Evolutionary conservation across 2,113 vertebrate species (phyloP), one percentile per base, ranked within the genome.

Genomic region (Speoplatyrhinus poulsoni): DNA sequence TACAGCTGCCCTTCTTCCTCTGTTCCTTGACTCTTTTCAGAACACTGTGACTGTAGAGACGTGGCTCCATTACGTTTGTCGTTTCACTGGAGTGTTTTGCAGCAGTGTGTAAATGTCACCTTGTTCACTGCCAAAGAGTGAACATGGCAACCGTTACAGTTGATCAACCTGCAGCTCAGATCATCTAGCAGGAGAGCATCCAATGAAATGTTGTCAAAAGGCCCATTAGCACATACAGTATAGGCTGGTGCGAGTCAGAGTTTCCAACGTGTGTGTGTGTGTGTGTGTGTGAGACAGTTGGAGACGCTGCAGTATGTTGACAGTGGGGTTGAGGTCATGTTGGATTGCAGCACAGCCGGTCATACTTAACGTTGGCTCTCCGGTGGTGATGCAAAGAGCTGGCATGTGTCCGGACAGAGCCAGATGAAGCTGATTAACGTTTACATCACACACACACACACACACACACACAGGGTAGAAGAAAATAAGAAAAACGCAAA

Each of bases 371-470:
- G 52, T 60, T 64, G 67, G 79, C 81, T 77, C 8, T 12, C 70
- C 59, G 81, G 62, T 80, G 79, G 79, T 85, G 86, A 88, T 85
- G 89, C 87, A 84, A 79, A 77, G 81, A 65, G 72, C 86, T 91
- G 90, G 87, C 83, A 88, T 82, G 76, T 75, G 68, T 81, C 64
- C 82, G 80, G 84, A 83, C 72, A 52, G 77, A 26, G 33, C 77
- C 91, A 92, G 83, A 92, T 91, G 91, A 85, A 83, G 70, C 82
- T 86, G 85, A 92, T 92, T 92, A 89, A 85, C 88, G 79, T 82
- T 83, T 50, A 64, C 82, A 81, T 92, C 83, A 90, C 86, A 89
- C 88, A 91, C 75, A 73, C 81, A 91, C 75, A 73, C 81, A 36
- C 57, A 36, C 60, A 32, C 16, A 63, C 62, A 52, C 46, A 26